Evolutionary conservation across 2,797 vertebrate species (phyloP).

Genomic region (Tenualosa ilisha): DNA sequence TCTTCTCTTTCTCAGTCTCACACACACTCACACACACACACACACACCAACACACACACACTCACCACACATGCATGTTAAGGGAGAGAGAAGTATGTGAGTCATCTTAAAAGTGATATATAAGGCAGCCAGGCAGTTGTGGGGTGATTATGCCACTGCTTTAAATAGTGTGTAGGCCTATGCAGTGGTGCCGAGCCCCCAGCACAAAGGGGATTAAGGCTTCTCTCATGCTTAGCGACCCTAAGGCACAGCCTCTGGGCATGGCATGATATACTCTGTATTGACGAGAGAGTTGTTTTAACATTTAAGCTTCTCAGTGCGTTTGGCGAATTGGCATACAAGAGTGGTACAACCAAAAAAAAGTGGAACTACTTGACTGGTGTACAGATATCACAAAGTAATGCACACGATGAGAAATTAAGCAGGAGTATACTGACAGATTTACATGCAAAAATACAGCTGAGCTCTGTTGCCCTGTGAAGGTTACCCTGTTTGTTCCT

Average conservation of each 20-base stretch:
- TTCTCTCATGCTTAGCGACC: background rate
- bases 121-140: background rate
- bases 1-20: background rate
- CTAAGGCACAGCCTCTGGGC: background rate
- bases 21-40: background rate
- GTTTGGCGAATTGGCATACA: too few relatives aligned
- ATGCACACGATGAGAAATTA: too few relatives aligned
- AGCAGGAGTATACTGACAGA: too few relatives aligned
- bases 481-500: too few relatives aligned
- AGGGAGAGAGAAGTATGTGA: background rate
- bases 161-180: background rate
- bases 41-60: background rate
- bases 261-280: background rate
- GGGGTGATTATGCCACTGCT: background rate
- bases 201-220: background rate
- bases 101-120: background rate
- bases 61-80: background rate
- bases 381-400: too few relatives aligned
- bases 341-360: too few relatives aligned
- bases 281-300: too few relatives aligned
- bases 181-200: background rate
- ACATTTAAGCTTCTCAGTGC: too few relatives aligned
- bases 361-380: too few relatives aligned
- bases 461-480: too few relatives aligned
- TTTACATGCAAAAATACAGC: too few relatives aligned